These are phyloP conservation scores for Strigops habroptila DNA, from an alignment of 2,113 vertebrate species.

Conservation along the genomic window DNA sequence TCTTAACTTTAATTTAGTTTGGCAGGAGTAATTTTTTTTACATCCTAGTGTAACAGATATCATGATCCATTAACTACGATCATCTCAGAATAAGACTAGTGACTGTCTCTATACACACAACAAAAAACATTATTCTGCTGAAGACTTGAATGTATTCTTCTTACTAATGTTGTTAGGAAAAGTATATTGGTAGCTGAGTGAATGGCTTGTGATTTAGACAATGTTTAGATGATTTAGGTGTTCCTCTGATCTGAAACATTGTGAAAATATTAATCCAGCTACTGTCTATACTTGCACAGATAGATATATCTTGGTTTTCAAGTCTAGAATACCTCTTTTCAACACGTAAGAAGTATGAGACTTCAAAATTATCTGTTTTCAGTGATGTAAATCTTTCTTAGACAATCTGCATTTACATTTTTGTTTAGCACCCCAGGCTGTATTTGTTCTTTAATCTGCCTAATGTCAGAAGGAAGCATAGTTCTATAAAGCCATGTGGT, in stretches of 20 bases:
- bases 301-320: neutral
- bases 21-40: neutral
- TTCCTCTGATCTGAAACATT: neutral
- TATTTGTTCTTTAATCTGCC: conserved; percentile 71
- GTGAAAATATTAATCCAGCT: neutral
- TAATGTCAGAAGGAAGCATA: conserved; percentile 54
- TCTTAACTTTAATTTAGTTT: neutral
- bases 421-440: conserved; percentile 63
- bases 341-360: neutral
- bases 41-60: neutral
- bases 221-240: neutral
- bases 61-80: neutral
- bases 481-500: conserved; percentile 46
- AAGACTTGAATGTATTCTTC: neutral
- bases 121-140: neutral
- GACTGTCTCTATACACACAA: neutral
- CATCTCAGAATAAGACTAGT: neutral
- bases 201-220: neutral
- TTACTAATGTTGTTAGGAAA: neutral
- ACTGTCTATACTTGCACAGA: neutral
- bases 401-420: conserved; percentile 12
- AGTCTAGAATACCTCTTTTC: neutral
- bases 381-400: conserved; percentile 18
- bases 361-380: conserved; percentile 5
- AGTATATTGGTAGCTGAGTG: neutral